phyloP scores from a whole-genome alignment of 2,797 vertebrate species.

The Pseudomugil gertrudae region DNA sequence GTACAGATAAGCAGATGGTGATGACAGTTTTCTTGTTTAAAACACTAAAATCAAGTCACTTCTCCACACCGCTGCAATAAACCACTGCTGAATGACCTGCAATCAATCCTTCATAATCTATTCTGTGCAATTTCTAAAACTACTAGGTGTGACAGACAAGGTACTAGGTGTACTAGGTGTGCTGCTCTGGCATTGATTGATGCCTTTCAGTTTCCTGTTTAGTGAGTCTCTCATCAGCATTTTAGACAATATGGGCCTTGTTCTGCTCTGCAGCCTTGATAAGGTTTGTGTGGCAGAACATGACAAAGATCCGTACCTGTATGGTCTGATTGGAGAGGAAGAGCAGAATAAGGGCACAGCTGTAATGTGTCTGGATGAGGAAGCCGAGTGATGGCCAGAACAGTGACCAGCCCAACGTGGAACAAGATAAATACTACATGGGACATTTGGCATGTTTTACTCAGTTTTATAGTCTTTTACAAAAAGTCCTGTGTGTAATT shows the following conservation, averaged over 20 bases:
- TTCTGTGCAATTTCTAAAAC: constrained; percentile 34
- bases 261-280: background rate
- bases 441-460: background rate
- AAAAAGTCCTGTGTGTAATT: no score
- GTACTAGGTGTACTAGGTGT: no score
- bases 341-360: background rate
- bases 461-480: background rate
- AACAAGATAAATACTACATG: background rate
- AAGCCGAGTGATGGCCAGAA: background rate
- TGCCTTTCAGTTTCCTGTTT: background rate
- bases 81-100: constrained; percentile 39
- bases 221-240: background rate
- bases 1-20: constrained; percentile 68
- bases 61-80: constrained; percentile 51
- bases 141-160: background rate
- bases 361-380: background rate
- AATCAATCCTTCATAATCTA: constrained; percentile 14
- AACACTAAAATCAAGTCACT: constrained; percentile 43
- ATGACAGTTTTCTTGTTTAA: constrained; percentile 65
- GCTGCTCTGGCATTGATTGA: background rate
- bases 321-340: no score
- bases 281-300: background rate
- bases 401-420: background rate
- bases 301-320: no score
- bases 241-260: background rate